Conservation (phyloP, 2,888 invertebrate genomes). For the Apoderus coryli region DNA sequence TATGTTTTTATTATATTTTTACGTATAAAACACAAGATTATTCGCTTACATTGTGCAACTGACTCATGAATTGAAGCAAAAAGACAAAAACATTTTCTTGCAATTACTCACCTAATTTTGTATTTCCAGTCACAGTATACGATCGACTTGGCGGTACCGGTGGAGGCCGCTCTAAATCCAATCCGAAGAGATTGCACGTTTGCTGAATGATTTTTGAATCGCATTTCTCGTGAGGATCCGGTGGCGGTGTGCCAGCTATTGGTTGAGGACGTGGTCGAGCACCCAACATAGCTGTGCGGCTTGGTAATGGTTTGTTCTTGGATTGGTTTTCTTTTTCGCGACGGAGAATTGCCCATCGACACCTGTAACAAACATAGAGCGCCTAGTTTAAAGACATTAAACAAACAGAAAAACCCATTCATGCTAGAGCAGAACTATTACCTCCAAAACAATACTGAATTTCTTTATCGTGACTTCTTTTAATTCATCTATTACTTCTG, state of each 20-base stretch:
- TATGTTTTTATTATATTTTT: no score
- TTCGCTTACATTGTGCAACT: no score
- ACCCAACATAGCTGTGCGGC: conserved; percentile 28
- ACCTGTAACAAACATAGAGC: conserved; percentile 19
- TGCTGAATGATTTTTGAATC: conserved; percentile 81
- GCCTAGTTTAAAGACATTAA: background rate
- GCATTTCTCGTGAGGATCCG: conserved; percentile 71
- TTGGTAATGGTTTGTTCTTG: conserved; percentile 14
- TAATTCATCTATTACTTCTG: no score
- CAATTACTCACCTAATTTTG: conserved; percentile 14
- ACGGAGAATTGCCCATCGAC: conserved; percentile 46
- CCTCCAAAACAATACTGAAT: no score
- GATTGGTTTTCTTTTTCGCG: conserved; percentile 21
- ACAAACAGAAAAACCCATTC: no score
- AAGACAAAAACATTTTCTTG: no score
- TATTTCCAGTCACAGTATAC: conserved; percentile 77
- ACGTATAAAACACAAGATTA: no score
- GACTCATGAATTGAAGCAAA: no score
- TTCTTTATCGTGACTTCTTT: no score
- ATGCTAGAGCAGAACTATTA: no score
- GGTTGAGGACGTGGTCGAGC: conserved; percentile 71
- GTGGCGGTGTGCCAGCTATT: conserved; percentile 76
- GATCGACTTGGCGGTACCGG: conserved; percentile 82
- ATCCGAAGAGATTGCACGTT: conserved; percentile 78
- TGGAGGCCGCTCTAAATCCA: conserved; percentile 83